A percentile compares a stretch with the other conserved stretches of the same genome.
Conservation (phyloP, 2,888 invertebrate genomes). For the Cataglyphis livida region DNA sequence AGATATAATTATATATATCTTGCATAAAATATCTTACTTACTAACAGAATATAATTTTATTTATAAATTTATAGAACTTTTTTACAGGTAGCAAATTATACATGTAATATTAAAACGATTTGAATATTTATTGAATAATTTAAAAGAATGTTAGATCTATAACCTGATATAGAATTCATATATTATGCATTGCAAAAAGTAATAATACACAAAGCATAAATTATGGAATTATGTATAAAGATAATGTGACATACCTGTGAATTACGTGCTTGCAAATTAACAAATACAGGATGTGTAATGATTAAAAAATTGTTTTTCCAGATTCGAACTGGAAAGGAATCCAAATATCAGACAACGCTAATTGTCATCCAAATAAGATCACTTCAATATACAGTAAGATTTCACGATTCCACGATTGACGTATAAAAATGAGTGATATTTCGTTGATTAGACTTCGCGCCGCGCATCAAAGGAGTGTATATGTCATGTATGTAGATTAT, state of each 20-base stretch:
- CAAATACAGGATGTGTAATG: neutral
- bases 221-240: neutral
- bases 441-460: neutral
- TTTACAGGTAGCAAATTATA: neutral
- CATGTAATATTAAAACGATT: neutral
- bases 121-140: neutral
- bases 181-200: neutral
- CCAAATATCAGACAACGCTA: neutral
- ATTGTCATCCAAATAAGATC: neutral
- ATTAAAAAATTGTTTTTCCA: neutral
- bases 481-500: conserved; percentile 32
- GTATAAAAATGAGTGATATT: conserved; percentile 42
- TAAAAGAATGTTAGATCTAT: neutral
- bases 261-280: conserved; percentile 17
- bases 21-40: neutral
- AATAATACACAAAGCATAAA: neutral
- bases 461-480: neutral
- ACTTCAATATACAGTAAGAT: neutral
- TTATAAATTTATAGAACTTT: neutral
- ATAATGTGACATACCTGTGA: conserved; percentile 38
- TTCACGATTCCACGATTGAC: neutral
- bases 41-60: neutral
- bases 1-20: conserved; percentile 2
- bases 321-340: neutral
- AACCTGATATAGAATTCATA: neutral